phyloP scores from a whole-genome alignment of 2,888 invertebrate species.

The Deroplatys truncata region DNA sequence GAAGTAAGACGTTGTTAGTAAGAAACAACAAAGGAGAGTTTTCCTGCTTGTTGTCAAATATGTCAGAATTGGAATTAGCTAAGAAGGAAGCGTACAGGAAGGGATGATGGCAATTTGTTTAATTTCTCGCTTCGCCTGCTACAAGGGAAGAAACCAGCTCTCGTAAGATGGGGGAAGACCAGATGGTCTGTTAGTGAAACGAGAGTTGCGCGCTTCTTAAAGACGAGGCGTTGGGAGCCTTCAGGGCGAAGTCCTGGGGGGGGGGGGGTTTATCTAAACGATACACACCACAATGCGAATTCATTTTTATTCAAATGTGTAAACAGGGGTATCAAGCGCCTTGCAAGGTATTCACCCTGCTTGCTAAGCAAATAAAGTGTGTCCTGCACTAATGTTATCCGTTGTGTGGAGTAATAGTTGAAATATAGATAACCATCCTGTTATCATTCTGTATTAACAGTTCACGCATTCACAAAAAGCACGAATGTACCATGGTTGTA shows the following conservation, averaged over 20 bases:
- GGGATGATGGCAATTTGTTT: neutral
- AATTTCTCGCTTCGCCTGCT: neutral
- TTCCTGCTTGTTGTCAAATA: neutral
- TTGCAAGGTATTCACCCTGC: too few relatives aligned
- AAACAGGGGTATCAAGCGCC: neutral
- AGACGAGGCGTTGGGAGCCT: neutral
- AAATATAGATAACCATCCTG: too few relatives aligned
- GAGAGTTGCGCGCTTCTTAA: neutral
- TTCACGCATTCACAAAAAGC: too few relatives aligned
- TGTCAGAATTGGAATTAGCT: neutral
- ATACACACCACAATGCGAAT: neutral
- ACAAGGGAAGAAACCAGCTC: neutral
- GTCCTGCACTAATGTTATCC: too few relatives aligned
- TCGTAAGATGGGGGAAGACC: neutral
- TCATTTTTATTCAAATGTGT: neutral
- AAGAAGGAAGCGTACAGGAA: neutral
- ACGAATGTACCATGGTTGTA: too few relatives aligned
- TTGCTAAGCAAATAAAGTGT: too few relatives aligned
- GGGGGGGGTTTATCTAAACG: neutral
- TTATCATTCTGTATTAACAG: too few relatives aligned
- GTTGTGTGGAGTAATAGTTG: too few relatives aligned
- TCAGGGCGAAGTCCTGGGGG: too few relatives aligned
- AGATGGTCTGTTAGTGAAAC: neutral
- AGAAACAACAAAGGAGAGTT: neutral
- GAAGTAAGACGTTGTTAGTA: neutral